Base-by-base conservation (phyloP, 2,797 vertebrate genomes). In the Xyrichtys novacula region DNA sequence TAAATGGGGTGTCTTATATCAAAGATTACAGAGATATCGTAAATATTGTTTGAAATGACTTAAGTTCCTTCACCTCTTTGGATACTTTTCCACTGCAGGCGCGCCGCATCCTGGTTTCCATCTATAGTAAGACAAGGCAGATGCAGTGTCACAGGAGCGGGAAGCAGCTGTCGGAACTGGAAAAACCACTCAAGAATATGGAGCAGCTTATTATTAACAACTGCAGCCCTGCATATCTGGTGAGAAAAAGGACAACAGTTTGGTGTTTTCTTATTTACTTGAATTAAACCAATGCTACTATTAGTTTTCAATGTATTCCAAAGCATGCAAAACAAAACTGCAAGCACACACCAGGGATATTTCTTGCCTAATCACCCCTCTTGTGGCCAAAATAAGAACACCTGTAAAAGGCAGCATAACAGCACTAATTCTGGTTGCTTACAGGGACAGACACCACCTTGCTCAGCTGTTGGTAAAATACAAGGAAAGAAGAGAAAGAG, bases 101-200 rank as follows among this genome's bases (percentile, higher is more conserved):
- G 28, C 80, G 32, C 31, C 84, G 60, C 12, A 91, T 95, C 48
- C 73, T 95, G 56, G 53, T 63, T 49, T 92, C 91, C 49, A 94
- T 95, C 47, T 93, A 91, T 65, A 49, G 56, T 38, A 85, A 90
- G 85, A 90, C 88, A 3, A 85, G 87, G 50, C 72, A 88, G 80
- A 83, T 85, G 26, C 70, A 57, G 56, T 94, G 92, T 82, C 84
- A 87, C 47, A 80, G 66, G 52, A 52, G 70, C n/a, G 65, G 66
- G 34, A 76, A 47, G 31, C 65, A 44, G 34, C 55, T 29, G 11
- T 74, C 73, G 20, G 76, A 77, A 40, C 47, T 93, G 65, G 70
- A 73, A 0, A 83, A 61, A 42, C 84, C 91, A 17, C 75, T 94
- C 16, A 55, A 72, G 46, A 88, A 65, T 52, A 95, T 94, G 93